Conservation (phyloP, 2,113 vertebrate genomes). For the Grantiella picta region DNA sequence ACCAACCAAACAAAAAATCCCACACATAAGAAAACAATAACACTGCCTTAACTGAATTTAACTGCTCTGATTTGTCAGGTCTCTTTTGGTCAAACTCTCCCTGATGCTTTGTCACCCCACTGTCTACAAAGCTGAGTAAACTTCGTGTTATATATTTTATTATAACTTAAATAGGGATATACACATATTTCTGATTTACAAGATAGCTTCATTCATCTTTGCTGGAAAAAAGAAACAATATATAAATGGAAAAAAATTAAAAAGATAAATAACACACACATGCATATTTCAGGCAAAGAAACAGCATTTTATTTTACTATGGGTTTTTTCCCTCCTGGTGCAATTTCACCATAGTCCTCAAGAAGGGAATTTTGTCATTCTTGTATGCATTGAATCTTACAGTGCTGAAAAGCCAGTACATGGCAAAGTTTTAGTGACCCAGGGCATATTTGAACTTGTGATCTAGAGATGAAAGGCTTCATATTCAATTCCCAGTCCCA, state of each 20-base stretch:
- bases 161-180: not conserved
- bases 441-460: slow-evolving; percentile 37
- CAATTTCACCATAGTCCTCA: not conserved
- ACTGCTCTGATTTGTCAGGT: not conserved
- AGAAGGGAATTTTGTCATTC: not conserved
- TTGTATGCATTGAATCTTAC: not conserved
- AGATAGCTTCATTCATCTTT: not conserved
- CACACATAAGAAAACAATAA: not conserved
- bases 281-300: not conserved
- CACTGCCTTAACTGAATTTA: not conserved
- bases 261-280: accelerated
- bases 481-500: slow-evolving; percentile 19
- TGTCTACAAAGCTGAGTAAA: not conserved
- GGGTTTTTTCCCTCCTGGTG: not conserved
- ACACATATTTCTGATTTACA: not conserved
- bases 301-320: not conserved
- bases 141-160: not conserved
- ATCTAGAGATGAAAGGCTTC: slow-evolving; percentile 43
- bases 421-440: slow-evolving; percentile 11
- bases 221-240: not conserved
- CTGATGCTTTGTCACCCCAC: not conserved
- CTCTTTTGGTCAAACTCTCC: not conserved
- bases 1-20: accelerated
- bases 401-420: not conserved
- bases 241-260: not conserved